Evolutionary conservation across 92 coral and sea anemone species (phyloP), one percentile per base, ranked within the genome.

Genomic region (Bergia sp.): DNA sequence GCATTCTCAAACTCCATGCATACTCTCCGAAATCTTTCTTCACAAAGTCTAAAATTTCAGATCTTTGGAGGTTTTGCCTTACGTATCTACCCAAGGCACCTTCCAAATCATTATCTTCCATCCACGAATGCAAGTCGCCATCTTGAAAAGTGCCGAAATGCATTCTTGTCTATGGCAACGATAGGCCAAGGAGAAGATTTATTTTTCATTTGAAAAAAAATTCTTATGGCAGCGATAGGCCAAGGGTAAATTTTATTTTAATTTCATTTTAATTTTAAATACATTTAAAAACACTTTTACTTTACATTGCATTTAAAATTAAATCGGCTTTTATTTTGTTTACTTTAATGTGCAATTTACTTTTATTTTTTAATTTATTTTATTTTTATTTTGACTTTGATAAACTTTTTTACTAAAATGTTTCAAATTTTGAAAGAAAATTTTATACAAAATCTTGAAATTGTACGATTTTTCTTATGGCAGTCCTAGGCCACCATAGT

Each of bases 321-420:
- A 21, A 77, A 77, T 77, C 64, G 2, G 64, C 16, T 77, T 77
- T 77, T 77, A 47, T 77, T 77, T 77, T 76, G 50, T 76, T 76
- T 76, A 72, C 76, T 72, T 72, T 23, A 72, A 1, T 72, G 79
- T 41, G 79, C 79, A 76, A 38, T 76, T 76, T 73, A 73, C 77
- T 36, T 73, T 10, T 73, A 73, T 73, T 73, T 73, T 73, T 29
- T 73, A 73, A n/a, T n/a, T n/a, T n/a, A 76, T 42, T 76, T 76
- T 41, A 76, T 76, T 76, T 13, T 76, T 76, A 76, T 76, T 76
- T 76, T 76, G 77, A 76, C 80, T 76, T 76, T 76, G 80, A 76
- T 76, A 76, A 39, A 76, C 53, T 10, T 76, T 76, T 76, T 75
- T 75, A 20, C 73, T 76, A 42, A 76, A 76, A 12, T 40, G 55